These are phyloP conservation scores for Copidosoma aretas DNA, from an alignment of 2,888 invertebrate genomes.

Conservation along the genomic window DNA sequence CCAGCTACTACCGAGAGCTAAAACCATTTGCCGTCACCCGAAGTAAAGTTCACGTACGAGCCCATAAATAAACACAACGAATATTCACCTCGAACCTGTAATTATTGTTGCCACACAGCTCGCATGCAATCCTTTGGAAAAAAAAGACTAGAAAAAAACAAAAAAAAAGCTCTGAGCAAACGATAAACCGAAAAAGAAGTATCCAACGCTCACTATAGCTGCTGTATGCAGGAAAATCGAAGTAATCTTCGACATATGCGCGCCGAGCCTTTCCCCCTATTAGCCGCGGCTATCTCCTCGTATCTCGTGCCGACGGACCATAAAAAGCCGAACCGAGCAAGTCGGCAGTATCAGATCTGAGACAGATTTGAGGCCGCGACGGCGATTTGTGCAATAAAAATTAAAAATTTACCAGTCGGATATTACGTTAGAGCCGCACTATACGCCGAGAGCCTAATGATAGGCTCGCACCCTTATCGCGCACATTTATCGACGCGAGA, in stretches of 20 bases:
- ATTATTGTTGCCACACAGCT: not conserved
- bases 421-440: slow-evolving; percentile 2
- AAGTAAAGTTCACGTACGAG: not conserved
- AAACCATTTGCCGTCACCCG: not conserved
- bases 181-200: no score
- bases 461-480: slow-evolving; percentile 24
- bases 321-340: slow-evolving; percentile 18
- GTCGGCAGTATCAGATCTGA: slow-evolving; percentile 20
- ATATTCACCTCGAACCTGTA: not conserved
- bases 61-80: not conserved
- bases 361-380: slow-evolving; percentile 20
- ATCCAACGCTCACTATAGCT: no score
- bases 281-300: slow-evolving; percentile 29
- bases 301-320: slow-evolving; percentile 21
- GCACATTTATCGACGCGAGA: slow-evolving; percentile 30
- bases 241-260: slow-evolving; percentile 18
- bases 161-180: no score
- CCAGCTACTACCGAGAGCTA: no score
- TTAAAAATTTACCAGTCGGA: slow-evolving; percentile 35
- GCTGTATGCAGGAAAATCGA: no score
- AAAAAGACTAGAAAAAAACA: no score
- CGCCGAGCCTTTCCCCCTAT: slow-evolving; percentile 17
- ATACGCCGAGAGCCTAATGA: slow-evolving; percentile 22
- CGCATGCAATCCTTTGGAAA: slow-evolving; percentile 7
- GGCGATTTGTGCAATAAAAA: slow-evolving; percentile 35